Percentiles rank a stretch among this genome's conserved stretches.
These are phyloP conservation scores for Aplocera efformata DNA, from an alignment of 2,888 invertebrate species.

Conservation along the genomic window DNA sequence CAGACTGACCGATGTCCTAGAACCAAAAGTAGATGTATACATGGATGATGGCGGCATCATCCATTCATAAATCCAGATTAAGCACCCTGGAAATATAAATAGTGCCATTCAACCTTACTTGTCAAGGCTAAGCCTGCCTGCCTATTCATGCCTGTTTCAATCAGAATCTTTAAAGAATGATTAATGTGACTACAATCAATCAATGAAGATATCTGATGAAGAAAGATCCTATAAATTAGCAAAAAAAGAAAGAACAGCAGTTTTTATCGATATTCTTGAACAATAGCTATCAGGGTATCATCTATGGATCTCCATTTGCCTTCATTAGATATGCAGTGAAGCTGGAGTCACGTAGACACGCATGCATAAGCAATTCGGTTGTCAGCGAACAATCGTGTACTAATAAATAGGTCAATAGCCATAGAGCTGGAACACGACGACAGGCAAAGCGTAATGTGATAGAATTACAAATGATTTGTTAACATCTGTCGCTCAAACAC, in stretches of 20 bases:
- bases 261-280: conserved; percentile 20
- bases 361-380: conserved; percentile 71
- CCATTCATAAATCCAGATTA: too few relatives aligned
- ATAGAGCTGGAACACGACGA: conserved; percentile 25
- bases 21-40: too few relatives aligned
- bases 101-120: too few relatives aligned
- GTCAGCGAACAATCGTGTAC: conserved; percentile 57
- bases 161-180: too few relatives aligned
- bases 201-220: background rate
- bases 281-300: conserved; percentile 35
- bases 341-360: conserved; percentile 62
- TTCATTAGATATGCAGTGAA: conserved; percentile 56
- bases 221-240: background rate
- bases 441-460: conserved; percentile 10
- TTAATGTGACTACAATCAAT: conserved; percentile 1
- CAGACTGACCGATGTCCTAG: too few relatives aligned
- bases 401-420: conserved; percentile 72
- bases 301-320: conserved; percentile 38
- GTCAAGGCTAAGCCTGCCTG: too few relatives aligned
- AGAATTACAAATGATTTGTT: conserved; percentile 7
- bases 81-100: too few relatives aligned
- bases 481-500: background rate
- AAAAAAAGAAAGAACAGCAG: conserved; percentile 10
- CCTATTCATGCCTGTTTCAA: too few relatives aligned
- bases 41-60: too few relatives aligned